Base-by-base conservation (phyloP, 2,113 vertebrate genomes). In the Ptilorrhoa leucosticta region DNA sequence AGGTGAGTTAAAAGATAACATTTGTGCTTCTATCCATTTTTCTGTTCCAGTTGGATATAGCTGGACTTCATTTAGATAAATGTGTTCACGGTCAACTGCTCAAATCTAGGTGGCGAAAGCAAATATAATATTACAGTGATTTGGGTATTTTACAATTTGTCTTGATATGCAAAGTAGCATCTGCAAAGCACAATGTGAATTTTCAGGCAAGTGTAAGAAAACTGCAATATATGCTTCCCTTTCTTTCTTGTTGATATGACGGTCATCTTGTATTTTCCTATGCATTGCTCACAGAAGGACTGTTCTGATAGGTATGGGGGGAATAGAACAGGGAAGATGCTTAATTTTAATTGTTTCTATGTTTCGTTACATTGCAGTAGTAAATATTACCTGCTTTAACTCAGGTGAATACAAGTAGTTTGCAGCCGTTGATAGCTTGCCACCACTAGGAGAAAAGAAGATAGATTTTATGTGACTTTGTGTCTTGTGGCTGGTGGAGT, bases 1-100 rank as follows among this genome's bases (percentile, higher is more conserved):
- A 99, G 99, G 99, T 98, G 98, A 98, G 97, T 95, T 87, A 64
- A 61, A n/a, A 54, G 5, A 50, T 65, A 63, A 17, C 8, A 13
- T 83, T 79, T 94, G 28, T 79, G 19, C 12, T 45, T 72, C 51
- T 56, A 6, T 78, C 37, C 12, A 16, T 68, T 78, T 54, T 69
- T 76, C 66, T 93, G 7, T 84, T 89, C 42, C 51, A 21, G 8
- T 9, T 69, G 35, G 47, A 37, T 60, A 37, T 26, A 91, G 58
- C 33, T 80, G 73, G 21, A 87, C 17, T 66, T 89, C 2, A 35
- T 92, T 85, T 71, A 64, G 65, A 28, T 48, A 53, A 81, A 56
- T 35, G 7, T 54, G 7, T 78, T 73, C 12, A 70, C 26, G 28
- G 13, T 65, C 8, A 71, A 14, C 47, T 78, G 22, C 27, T 48